These are phyloP conservation scores for Apodemus sylvaticus DNA, from an alignment of 2,113 vertebrate genomes.

Conservation along the genomic window DNA sequence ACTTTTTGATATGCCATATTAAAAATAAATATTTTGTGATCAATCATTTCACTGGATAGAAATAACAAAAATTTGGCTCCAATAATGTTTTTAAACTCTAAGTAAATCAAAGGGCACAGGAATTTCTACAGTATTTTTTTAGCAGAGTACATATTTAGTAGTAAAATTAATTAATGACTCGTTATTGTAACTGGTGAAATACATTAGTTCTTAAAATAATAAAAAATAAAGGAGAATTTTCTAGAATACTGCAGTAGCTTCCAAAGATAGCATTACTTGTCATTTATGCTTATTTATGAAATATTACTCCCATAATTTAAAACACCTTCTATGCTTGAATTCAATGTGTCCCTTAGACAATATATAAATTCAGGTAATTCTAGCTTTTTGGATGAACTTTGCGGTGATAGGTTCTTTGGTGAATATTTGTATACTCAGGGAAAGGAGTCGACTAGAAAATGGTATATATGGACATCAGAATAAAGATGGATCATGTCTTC, in stretches of 20 bases:
- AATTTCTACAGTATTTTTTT: conserved; percentile 8
- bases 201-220: background rate
- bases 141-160: background rate
- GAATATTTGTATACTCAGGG: conserved; percentile 9
- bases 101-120: background rate
- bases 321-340: background rate
- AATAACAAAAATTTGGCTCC: conserved; percentile 8
- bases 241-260: background rate
- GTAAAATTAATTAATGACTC: background rate
- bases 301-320: conserved; percentile 12
- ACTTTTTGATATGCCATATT: background rate
- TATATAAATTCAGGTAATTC: background rate
- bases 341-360: background rate
- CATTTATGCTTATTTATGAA: background rate
- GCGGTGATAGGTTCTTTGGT: background rate
- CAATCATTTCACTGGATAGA: background rate
- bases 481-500: conserved; percentile 31
- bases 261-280: background rate
- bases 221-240: conserved; percentile 14
- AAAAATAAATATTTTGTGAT: background rate
- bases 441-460: background rate
- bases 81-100: background rate
- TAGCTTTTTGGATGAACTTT: conserved; percentile 7
- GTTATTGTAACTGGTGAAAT: background rate
- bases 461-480: background rate